Conservation (phyloP, 2,113 vertebrate species). For the Lonchura striata region DNA sequence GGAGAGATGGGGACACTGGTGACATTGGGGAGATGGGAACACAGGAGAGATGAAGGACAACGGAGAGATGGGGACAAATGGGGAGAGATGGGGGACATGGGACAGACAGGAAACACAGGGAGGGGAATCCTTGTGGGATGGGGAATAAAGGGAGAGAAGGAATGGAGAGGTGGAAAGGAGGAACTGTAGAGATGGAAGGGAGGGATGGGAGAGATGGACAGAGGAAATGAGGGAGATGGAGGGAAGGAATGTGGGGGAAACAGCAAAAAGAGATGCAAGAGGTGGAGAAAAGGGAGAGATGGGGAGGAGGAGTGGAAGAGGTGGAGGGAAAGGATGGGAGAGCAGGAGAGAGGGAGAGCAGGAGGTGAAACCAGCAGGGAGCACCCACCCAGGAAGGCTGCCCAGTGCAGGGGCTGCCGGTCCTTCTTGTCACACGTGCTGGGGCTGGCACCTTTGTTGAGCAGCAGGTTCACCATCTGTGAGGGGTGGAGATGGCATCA, state of each 20-base stretch:
- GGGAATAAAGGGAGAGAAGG: too few relatives aligned
- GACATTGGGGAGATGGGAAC: background rate
- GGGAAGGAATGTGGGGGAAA: too few relatives aligned
- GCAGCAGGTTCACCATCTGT: slow-evolving; percentile 90
- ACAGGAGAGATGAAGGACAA: too few relatives aligned
- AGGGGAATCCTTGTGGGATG: too few relatives aligned
- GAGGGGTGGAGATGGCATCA: background rate
- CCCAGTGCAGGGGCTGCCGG: slow-evolving; percentile 92
- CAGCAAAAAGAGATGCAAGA: too few relatives aligned
- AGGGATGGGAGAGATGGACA: too few relatives aligned
- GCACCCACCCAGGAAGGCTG: slow-evolving; percentile 86
- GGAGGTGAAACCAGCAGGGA: fast-evolving
- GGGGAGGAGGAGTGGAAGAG: background rate
- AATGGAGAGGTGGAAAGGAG: too few relatives aligned
- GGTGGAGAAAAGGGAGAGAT: background rate
- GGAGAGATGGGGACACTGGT: fast-evolving
- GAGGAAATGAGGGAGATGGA: too few relatives aligned
- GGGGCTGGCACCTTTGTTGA: slow-evolving; percentile 88
- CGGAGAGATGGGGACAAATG: too few relatives aligned
- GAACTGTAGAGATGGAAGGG: background rate
- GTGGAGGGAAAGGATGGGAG: background rate
- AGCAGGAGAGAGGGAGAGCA: background rate
- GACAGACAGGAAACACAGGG: too few relatives aligned
- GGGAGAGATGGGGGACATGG: too few relatives aligned
- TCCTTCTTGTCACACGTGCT: slow-evolving; percentile 91